Evolutionary conservation across 2,888 invertebrate species (phyloP), one percentile per base, ranked within the genome.

Genomic region (Dynastes hyllus): DNA sequence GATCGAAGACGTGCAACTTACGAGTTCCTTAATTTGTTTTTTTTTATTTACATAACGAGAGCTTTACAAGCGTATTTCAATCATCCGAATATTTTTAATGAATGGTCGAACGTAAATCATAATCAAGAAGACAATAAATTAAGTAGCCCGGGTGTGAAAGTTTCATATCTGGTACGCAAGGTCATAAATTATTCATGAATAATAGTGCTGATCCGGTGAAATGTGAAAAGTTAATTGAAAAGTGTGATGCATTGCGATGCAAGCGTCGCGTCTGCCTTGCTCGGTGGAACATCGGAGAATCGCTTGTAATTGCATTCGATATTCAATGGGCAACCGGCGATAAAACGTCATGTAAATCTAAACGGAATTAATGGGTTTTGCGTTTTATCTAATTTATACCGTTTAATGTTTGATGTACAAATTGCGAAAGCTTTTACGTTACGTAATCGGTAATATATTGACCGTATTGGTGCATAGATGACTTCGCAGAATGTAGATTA

Each of bases 171-270:
- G 29, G 16, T 69, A 69, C 51, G 13, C 22, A 51, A 27, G 27
- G 9, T 51, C 51, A 75, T 75, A 75, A 75, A 75, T 61, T 61
- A 58, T 37, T 61, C 61, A 45, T 61, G 73, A 75, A 75, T 75
- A 75, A 75, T 75, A 61, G 61, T 61, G 61, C 63, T 75, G 61
- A 75, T 61, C 45, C 45, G 29, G 32, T 71, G 71, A 61, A 75
- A 75, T 75, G 71, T 61, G 73, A 61, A 75, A 75, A 75, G 61
- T 61, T 75, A 75, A 75, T 75, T 75, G 73, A 75, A 75, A 75
- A 75, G 45, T 50, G 22, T 61, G 73, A 58, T 73, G 40, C 6
- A 73, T 37, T 16, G 45, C 40, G n/a, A 58, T 58, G 61, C 73
- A 45, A 29, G 22, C 27, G 13, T 27, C 27, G 22, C 29, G 29